Evolutionary conservation across 2,113 vertebrate species (phyloP), one percentile per base, ranked within the genome.

Genomic region (Penelope pileata): DNA sequence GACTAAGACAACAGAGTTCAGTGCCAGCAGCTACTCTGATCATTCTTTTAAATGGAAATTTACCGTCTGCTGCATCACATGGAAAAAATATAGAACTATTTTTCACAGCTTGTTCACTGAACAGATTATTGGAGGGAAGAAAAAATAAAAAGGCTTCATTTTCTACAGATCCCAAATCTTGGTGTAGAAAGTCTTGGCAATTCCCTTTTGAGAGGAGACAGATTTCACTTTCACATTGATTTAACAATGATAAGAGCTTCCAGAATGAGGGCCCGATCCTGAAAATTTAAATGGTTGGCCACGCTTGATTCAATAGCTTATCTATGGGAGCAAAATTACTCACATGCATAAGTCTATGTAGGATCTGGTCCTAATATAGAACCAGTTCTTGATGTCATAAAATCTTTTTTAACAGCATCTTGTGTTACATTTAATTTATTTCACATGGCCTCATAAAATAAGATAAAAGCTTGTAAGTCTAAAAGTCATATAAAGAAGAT

Each of bases 11-110:
- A 97, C 96, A 96, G 97, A 97, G 95, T 97, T 92, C 96, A 97
- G 94, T 97, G 98, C 98, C 98, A 98, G 97, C 97, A 98, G 97
- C 97, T 97, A 97, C 98, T 98, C 98, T 94, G 93, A 97, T 97
- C 97, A 98, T 98, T 98, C 97, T 98, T 98, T 98, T 98, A 98
- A 98, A 98, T 98, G 98, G 98, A 98, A 98, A 98, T 98, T 98
- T 98, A 97, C 98, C 97, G 98, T 98, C 98, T 98, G 98, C 98
- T 98, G 91, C 97, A 98, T 98, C 97, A 98, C 98, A 98, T 97
- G 97, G 97, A 97, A 97, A 97, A 98, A 97, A 98, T 97, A 97
- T 96, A 98, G 98, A 98, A 98, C 98, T 98, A 98, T 98, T 98
- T 98, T 98, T 98, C 98, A 98, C 98, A 98, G 98, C 98, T 98